These are phyloP conservation scores for Apotomis turbidana DNA, from an alignment of 2,888 invertebrate species.

Conservation along the genomic window DNA sequence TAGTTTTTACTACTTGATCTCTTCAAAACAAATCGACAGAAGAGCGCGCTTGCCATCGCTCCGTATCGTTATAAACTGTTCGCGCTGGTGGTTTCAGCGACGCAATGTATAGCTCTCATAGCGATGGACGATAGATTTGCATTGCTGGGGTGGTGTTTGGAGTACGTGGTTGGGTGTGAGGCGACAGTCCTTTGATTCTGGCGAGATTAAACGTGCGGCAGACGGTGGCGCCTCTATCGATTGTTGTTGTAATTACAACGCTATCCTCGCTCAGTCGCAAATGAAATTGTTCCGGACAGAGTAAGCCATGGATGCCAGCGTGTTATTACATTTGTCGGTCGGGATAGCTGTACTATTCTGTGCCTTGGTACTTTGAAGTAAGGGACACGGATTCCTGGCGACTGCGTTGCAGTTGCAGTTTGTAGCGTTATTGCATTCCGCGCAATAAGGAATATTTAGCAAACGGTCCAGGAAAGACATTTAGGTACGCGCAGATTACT, in stretches of 20 bases:
- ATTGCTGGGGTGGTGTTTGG: slow-evolving; percentile 60
- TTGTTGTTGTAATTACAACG: slow-evolving; percentile 84
- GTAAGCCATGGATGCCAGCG: slow-evolving; percentile 77
- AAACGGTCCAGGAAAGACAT: slow-evolving; percentile 22
- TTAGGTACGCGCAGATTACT: background rate
- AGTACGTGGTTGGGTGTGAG: slow-evolving; percentile 73
- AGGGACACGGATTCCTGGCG: background rate
- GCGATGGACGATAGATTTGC: slow-evolving; percentile 46
- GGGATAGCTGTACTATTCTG: slow-evolving; percentile 46
- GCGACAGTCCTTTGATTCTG: slow-evolving; percentile 82
- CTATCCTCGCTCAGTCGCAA: slow-evolving; percentile 83
- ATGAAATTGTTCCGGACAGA: slow-evolving; percentile 83
- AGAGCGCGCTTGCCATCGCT: slow-evolving; percentile 54
- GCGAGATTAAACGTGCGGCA: slow-evolving; percentile 84
- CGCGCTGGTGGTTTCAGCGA: slow-evolving; percentile 16
- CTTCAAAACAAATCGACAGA: slow-evolving; percentile 58
- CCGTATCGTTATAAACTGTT: slow-evolving; percentile 2
- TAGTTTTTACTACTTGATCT: slow-evolving; percentile 65
- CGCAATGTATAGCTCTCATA: slow-evolving; percentile 54
- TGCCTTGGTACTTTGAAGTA: slow-evolving; percentile 29
- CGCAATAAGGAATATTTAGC: slow-evolving; percentile 28
- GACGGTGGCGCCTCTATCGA: slow-evolving; percentile 84
- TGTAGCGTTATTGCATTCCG: slow-evolving; percentile 38
- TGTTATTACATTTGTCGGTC: slow-evolving; percentile 69
- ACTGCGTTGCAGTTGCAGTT: slow-evolving; percentile 33